phyloP scores from a whole-genome alignment of 2,113 vertebrate genomes.

The Daboia siamensis region DNA sequence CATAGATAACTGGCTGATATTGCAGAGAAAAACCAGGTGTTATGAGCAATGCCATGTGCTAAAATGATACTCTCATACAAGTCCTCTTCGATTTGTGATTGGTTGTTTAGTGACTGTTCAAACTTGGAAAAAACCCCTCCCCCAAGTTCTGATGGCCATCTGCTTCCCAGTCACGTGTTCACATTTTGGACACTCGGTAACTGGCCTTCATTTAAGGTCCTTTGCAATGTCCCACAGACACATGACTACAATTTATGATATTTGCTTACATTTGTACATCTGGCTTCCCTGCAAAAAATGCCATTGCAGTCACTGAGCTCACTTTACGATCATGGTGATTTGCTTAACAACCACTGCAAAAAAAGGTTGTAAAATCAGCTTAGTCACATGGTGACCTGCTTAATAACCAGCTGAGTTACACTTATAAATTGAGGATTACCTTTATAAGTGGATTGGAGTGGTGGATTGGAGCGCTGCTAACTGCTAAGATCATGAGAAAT shows the following conservation, averaged over 20 bases:
- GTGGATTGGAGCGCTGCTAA: background rate
- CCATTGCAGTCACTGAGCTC: too few species aligned
- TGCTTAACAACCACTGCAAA: background rate
- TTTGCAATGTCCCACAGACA: too few species aligned
- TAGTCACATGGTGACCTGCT: too few species aligned
- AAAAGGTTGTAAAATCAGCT: background rate
- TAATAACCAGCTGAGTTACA: background rate
- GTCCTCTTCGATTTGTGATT: background rate
- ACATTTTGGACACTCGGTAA: too few species aligned
- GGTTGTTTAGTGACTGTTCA: too few species aligned
- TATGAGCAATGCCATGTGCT: background rate
- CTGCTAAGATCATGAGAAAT: background rate
- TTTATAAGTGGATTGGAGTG: background rate
- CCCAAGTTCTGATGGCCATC: background rate
- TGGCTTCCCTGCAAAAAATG: too few species aligned
- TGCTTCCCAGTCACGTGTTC: background rate
- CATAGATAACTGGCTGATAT: background rate
- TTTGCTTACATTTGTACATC: too few species aligned
- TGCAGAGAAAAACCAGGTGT: background rate
- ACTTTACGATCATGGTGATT: too few species aligned
- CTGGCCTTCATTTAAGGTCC: too few species aligned
- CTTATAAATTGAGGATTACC: background rate
- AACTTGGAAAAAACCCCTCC: too few species aligned
- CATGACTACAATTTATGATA: too few species aligned
- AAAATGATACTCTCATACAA: background rate